Percentiles rank a stretch among this genome's conserved stretches.
phyloP scores from a whole-genome alignment of 2,797 vertebrate species.

The Florisuga fusca region DNA sequence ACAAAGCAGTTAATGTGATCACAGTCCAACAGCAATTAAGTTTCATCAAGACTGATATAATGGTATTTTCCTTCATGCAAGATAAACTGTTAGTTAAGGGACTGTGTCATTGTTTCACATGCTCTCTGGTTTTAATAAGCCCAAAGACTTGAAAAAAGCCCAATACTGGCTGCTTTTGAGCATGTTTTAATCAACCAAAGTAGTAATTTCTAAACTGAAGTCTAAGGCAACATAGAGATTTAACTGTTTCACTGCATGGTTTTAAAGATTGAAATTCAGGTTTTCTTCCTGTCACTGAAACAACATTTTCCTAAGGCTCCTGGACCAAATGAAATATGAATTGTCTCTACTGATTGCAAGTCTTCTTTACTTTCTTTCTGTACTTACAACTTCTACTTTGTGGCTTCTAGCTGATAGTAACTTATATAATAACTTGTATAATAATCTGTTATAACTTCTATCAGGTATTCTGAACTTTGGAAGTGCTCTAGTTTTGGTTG shows the following conservation, averaged over 20 bases:
- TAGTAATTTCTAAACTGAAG: conserved; percentile 11
- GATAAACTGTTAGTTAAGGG: conserved; percentile 66
- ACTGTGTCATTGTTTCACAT: conserved; percentile 39
- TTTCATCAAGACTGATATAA: conserved; percentile 52
- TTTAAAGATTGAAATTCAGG: background rate
- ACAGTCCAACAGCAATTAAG: conserved; percentile 49
- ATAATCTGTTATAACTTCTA: background rate
- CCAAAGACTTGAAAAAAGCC: conserved; percentile 7
- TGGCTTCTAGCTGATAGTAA: background rate
- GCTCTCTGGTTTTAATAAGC: conserved; percentile 60
- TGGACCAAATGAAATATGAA: background rate
- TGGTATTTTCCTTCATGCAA: conserved; percentile 62
- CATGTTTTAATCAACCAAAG: conserved; percentile 1
- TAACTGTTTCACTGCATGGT: background rate
- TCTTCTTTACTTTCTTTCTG: no score
- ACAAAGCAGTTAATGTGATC: conserved; percentile 57
- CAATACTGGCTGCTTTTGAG: background rate
- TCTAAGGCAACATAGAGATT: background rate
- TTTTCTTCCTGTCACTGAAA: background rate
- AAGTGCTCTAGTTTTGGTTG: background rate
- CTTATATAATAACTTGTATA: no score
- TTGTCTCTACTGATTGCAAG: background rate
- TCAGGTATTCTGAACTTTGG: background rate
- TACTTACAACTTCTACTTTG: no score
- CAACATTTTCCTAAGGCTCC: background rate